Conservation (phyloP, 2,888 invertebrate species). For the Leptinotarsa juncta region DNA sequence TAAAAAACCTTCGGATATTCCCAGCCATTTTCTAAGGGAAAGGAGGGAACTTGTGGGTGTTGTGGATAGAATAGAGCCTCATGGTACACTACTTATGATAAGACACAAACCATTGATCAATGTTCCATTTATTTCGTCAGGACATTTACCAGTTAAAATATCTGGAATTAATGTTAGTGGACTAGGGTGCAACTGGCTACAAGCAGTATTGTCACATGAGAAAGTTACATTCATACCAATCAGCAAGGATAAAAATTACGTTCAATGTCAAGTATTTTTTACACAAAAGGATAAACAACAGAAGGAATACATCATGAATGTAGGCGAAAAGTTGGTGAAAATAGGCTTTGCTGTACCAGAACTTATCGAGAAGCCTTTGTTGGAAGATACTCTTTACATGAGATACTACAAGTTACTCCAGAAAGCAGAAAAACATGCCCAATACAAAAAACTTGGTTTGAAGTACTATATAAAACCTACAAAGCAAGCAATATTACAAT, state of each 20-base stretch:
- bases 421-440: conserved; percentile 65
- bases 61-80: conserved; percentile 64
- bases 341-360: conserved; percentile 78
- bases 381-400: conserved; percentile 57
- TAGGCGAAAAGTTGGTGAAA: conserved; percentile 68
- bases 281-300: conserved; percentile 48
- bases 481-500: conserved; percentile 46
- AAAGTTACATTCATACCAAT: conserved; percentile 65
- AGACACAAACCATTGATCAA: conserved; percentile 63
- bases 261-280: conserved; percentile 66
- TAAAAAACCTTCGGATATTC: conserved; percentile 62
- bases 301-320: conserved; percentile 56
- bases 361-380: conserved; percentile 77
- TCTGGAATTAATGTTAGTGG: conserved; percentile 67
- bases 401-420: conserved; percentile 64
- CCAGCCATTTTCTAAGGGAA: conserved; percentile 62
- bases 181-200: conserved; percentile 67
- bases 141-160: conserved; percentile 68
- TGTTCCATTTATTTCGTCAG: conserved; percentile 53
- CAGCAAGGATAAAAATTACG: conserved; percentile 61
- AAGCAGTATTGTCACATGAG: conserved; percentile 62
- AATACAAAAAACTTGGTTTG: conserved; percentile 66
- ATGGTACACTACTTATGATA: conserved; percentile 62
- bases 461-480: conserved; percentile 67
- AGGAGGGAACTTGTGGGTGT: conserved; percentile 61